Conservation (phyloP, 2,113 vertebrate genomes). For the Periophthalmus modestus region DNA sequence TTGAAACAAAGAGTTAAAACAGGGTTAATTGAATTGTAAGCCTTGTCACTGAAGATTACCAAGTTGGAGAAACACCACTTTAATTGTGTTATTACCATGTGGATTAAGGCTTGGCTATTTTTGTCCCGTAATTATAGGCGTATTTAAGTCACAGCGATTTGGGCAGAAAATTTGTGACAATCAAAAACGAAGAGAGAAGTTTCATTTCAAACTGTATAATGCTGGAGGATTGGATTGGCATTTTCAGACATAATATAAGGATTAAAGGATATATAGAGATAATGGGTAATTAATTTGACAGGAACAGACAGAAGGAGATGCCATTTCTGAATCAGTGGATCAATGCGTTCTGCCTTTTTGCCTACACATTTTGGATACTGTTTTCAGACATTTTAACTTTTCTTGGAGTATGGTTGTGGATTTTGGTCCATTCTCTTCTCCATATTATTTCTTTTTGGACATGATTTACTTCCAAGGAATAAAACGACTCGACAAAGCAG, state of each 20-base stretch:
- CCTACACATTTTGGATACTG: background rate
- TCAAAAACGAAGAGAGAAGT: slow-evolving; percentile 48
- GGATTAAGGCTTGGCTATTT: slow-evolving; percentile 76
- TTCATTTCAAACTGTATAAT: slow-evolving; percentile 45
- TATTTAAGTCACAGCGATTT: slow-evolving; percentile 57
- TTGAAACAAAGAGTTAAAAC: slow-evolving; percentile 80
- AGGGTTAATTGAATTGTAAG: slow-evolving; percentile 82
- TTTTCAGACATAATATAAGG: slow-evolving; percentile 46
- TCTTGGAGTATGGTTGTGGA: background rate
- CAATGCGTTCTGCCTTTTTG: background rate
- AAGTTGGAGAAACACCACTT: slow-evolving; percentile 74
- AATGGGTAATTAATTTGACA: slow-evolving; percentile 54
- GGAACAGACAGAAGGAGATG: slow-evolving; percentile 33
- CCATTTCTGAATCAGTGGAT: slow-evolving; percentile 42
- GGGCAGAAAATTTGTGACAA: slow-evolving; percentile 45
- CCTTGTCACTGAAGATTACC: slow-evolving; percentile 79
- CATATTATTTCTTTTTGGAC: no score
- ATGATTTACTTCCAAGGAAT: no score
- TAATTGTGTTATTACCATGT: slow-evolving; percentile 79
- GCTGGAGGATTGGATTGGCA: slow-evolving; percentile 38
- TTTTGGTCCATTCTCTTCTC: no score
- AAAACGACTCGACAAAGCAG: no score
- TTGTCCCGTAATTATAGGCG: slow-evolving; percentile 72
- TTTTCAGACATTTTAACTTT: background rate
- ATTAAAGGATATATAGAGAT: slow-evolving; percentile 54